Base-by-base conservation (phyloP, 2,113 vertebrate genomes). In the Percina caprodes region DNA sequence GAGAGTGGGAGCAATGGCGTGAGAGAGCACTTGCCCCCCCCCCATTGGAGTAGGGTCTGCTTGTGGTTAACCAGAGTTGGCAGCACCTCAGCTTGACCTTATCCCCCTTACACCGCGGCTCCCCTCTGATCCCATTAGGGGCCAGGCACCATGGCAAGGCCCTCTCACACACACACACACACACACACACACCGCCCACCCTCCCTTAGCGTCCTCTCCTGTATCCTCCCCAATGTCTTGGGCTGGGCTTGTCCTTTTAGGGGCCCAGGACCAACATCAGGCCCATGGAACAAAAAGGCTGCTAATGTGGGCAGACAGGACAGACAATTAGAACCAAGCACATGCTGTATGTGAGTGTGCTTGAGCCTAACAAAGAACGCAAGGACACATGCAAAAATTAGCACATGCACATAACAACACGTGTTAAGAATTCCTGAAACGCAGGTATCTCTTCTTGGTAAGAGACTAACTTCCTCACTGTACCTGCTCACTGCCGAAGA, bases 71-170 rank as follows among this genome's bases (percentile, higher is more conserved):
- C 88, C 83, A 81, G 85, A 92, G 90, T 91, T 94, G 94, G 89
- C 94, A 95, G 92, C 83, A 90, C 92, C 86, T 94, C 88, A 82
- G 89, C 85, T 92, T 90, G 90, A 93, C 89, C 89, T 93, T 86
- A 71, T 88, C 90, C 88, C 84, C 69, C 75, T 89, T 68, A 85
- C 23, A 79, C 88, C 77, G 78, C 80, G 39, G 70, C 89, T 86
- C 77, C 89, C 82, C 74, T 90, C 88, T 94, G 88, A 95, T 94
- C 93, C 92, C 90, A 94, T 95, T 94, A 95, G 78, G 59, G 72
- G 56, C 71, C 45, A 82, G 84, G 90, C 72, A 90, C 91, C 83
- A 85, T 92, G 86, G 89, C 75, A 88, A 79, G 86, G 78, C 70
- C 49, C 70, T 69, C 51, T 6, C 60, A 45, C 30, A 66, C 56